Percentiles rank a stretch among this genome's conserved stretches.
Conservation (phyloP, 1,140 invertebrate genomes). For the Tigriopus japonicus region DNA sequence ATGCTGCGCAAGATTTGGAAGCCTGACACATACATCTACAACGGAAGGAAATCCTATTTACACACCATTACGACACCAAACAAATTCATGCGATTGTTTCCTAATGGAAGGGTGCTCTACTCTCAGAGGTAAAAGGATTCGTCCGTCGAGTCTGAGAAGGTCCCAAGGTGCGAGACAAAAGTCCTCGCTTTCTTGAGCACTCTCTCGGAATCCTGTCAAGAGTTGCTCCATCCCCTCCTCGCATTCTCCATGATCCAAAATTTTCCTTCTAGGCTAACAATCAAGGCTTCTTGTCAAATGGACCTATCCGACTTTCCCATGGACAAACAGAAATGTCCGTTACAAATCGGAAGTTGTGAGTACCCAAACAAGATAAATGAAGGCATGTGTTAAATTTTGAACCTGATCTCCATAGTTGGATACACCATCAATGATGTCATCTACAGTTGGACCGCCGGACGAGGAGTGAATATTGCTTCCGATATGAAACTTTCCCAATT, state of each 20-base stretch:
- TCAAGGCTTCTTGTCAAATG: constrained; percentile 95
- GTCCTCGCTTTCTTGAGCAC: no score
- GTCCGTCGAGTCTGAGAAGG: no score
- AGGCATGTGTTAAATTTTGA: constrained; percentile 16
- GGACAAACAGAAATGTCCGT: constrained; percentile 75
- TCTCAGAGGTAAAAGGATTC: constrained; percentile 57
- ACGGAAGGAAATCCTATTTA: constrained; percentile 73
- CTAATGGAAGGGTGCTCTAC: constrained; percentile 73
- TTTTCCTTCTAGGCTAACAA: constrained; percentile 55
- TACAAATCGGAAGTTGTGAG: constrained; percentile 86
- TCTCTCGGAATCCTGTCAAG: no score
- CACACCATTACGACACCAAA: constrained; percentile 91
- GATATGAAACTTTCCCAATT: constrained; percentile 82
- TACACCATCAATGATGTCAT: constrained; percentile 71
- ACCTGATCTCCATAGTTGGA: constrained; percentile 65
- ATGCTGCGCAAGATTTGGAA: constrained; percentile 86
- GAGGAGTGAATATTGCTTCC: constrained; percentile 61
- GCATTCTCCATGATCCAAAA: background rate
- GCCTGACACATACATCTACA: constrained; percentile 84
- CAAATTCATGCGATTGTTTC: constrained; percentile 44
- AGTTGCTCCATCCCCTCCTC: no score
- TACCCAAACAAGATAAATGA: no score
- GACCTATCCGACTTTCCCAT: constrained; percentile 88
- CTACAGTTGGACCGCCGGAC: constrained; percentile 67
- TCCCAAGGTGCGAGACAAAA: no score